Evolutionary conservation across 2,113 vertebrate species (phyloP), one percentile per base, ranked within the genome.

Genomic region (Castor canadensis): DNA sequence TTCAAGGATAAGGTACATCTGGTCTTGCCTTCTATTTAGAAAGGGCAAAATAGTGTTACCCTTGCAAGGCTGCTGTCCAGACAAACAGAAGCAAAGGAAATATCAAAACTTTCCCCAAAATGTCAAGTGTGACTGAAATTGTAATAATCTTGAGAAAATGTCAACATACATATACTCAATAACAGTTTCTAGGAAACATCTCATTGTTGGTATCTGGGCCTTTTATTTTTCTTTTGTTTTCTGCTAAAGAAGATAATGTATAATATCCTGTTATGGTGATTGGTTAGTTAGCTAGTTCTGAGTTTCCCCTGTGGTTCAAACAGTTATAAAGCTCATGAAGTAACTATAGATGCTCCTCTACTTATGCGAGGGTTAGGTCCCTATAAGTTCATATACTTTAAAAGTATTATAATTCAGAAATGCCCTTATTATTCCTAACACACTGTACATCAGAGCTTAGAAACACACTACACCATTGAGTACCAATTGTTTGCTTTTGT

Each of bases 71-170:
- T 67, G 0, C 35, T 76, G 9, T 30, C 15, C 45, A 76, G 11
- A 66, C 83, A 9, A 45, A 69, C 20, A 73, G 19, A 69, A 67
- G 24, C 3, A 81, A 56, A 73, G 35, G 60, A 52, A 69, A 75
- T 30, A 60, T 13, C 40, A 79, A 58, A 83, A 62, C 1, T 60
- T 91, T 91, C 66, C 79, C 28, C 16, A 79, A 91, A 80, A 75
- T 94, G 47, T 49, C 17, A 85, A 89, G 20, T 86, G 9, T 79
- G 66, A 91, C 9, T 73, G 24, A 90, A 76, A 79, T 69, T 89
- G 0, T 32, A 52, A 58, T 64, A 43, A 91, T 88, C 15, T 81
- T 82, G 54, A 9, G 22, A 35, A 95, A 96, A 89, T 62, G 4
- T 94, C 49, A 91, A n/a, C n/a, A 66, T 35, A 15, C 12, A 83